Conservation (phyloP, 2,797 vertebrate genomes). For the Gambusia yucatana region DNA sequence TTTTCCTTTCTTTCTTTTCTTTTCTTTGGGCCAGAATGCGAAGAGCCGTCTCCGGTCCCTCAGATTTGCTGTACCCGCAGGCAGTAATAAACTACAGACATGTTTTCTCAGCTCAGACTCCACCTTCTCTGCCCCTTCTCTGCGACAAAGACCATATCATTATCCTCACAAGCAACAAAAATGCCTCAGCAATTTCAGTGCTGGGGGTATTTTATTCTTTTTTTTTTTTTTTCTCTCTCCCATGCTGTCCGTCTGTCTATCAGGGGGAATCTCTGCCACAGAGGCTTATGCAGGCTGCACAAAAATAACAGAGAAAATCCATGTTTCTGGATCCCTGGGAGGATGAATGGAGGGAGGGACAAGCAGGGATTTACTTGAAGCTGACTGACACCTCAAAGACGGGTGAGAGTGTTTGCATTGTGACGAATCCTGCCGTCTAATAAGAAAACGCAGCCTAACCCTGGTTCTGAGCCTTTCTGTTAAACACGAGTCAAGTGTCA, state of each 20-base stretch:
- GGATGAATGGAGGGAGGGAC: slow-evolving; percentile 19
- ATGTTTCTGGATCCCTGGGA: slow-evolving; percentile 20
- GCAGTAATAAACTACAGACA: slow-evolving; percentile 70
- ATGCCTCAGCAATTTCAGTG: slow-evolving; percentile 53
- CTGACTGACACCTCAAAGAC: slow-evolving; percentile 14
- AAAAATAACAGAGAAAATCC: slow-evolving; percentile 37
- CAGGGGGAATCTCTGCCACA: neutral
- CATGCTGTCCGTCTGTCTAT: slow-evolving; percentile 25
- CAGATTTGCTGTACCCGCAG: slow-evolving; percentile 54
- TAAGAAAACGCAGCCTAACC: slow-evolving; percentile 36
- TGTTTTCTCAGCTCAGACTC: slow-evolving; percentile 57
- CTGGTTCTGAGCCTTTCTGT: slow-evolving; percentile 27
- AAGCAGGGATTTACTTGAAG: slow-evolving; percentile 16
- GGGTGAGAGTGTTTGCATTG: slow-evolving; percentile 32
- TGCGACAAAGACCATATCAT: slow-evolving; percentile 63
- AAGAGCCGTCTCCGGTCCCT: slow-evolving; percentile 52
- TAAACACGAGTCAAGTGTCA: slow-evolving; percentile 52
- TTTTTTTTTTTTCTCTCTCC: neutral
- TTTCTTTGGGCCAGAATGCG: slow-evolving; percentile 17
- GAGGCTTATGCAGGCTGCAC: slow-evolving; percentile 30
- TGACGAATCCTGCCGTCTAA: slow-evolving; percentile 25
- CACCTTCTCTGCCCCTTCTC: slow-evolving; percentile 62
- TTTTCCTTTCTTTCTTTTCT: slow-evolving; percentile 20
- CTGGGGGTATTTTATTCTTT: slow-evolving; percentile 30
- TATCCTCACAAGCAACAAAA: slow-evolving; percentile 59